Evolutionary conservation across 2,888 invertebrate genomes (phyloP), one percentile per base, ranked within the genome.

Genomic region (Sericinus montela): DNA sequence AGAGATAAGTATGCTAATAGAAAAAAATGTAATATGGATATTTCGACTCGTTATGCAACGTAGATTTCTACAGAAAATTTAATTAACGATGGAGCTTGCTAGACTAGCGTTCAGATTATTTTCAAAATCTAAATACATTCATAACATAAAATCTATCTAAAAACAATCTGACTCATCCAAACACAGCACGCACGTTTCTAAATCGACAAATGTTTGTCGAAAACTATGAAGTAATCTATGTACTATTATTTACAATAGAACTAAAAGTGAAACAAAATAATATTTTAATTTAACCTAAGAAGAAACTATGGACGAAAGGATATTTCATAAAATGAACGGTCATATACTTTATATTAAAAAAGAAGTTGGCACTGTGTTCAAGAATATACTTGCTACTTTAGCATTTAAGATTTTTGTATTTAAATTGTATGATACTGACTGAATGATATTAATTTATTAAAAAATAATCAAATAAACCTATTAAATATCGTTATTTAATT

Each of bases 81-180:
- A 76, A 84, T 72, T 72, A 73, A 69, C 77, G 69, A 79, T 80
- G 80, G 84, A 86, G 84, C 65, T 82, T 69, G 81, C 84, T 86
- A 85, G 80, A 72, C 82, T 83, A 84, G 75, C 76, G 75, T 57
- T 61, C 72, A 74, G 72, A 75, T 70, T 68, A 68, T 62, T 56
- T 55, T 39, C 51, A 54, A 80, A 74, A 77, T 80, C 82, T 84
- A 84, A 79, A 61, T 68, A 74, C 77, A 80, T 78, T 65, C 75
- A 81, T 74, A 62, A 76, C 77, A 75, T 57, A 75, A 72, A 79
- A 69, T 66, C 75, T 80, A 79, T 72, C 74, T 80, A 81, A 59
- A 75, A 67, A 60, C 75, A 72, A 65, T 83, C 86, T 87, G 88
- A 89, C 89, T 79, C 88, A 88, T 88, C 88, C 88, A 84, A 82